Base-by-base conservation (phyloP, 2,797 vertebrate genomes). In the Eleutherodactylus coqui region DNA sequence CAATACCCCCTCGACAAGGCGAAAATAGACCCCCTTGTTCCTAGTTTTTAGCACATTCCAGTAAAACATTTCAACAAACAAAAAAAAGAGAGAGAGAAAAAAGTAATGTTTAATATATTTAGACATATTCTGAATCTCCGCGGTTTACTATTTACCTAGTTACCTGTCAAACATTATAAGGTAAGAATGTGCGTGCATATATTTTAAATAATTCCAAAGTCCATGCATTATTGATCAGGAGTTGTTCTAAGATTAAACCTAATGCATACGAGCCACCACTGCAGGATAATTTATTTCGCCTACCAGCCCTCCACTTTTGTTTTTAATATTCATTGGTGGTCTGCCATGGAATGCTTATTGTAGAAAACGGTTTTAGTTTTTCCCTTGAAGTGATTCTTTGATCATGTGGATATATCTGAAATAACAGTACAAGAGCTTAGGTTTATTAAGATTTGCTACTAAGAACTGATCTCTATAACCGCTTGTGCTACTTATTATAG, bases 161-260 rank as follows among this genome's bases (percentile, higher is more conserved):
- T 29, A 73, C 45, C 27, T 29, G 19, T 19, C 14, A 2, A 43
- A 53, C 32, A 76, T 58, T 55, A 36, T 36, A 78, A 55, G 36
- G 36, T 58, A 78, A 36, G 38, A 78, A 53, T 77, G 55, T 51
- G 51, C 49, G 34, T 77, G 75, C 29, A 77, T 77, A 34, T 32
- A 24, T 76, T 76, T 34, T 32, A 76, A 76, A 76, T 76, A 53
- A 32, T 76, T 75, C 51, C 5, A 75, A n/a, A 76, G 32, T 36
- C 4, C 27, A 76, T 76, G 45, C 75, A 53, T 51, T 73, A 73
- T 73, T 73, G 41, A 73, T 72, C 38, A 43, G 70, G 38, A 27
- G 24, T 11, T 41, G 21, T 41, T 43, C 34, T 53, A 51, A 76
- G 53, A 76, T 49, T 51, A 32, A 76, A 76, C 47, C 47, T 34